Evolutionary conservation across 2,113 vertebrate species (phyloP), one percentile per base, ranked within the genome.

Genomic region (Myodes glareolus): DNA sequence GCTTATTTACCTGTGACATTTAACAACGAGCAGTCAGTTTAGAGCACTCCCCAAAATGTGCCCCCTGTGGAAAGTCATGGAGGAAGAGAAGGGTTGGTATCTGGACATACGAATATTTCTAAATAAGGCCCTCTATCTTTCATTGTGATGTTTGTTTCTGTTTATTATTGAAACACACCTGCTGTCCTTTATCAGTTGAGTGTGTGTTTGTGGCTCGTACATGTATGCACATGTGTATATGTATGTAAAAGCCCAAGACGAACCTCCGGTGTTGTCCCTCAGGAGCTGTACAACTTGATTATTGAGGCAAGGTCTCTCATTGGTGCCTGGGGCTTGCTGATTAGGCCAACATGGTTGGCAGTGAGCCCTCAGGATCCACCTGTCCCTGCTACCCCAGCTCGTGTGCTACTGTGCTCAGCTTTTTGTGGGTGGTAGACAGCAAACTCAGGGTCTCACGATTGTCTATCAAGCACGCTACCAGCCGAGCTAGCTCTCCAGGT

Each of bases 121-220:
- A 91, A 93, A 90, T 78, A 81, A 87, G 88, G 29, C 76, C 12
- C 31, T 70, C 42, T 80, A 36, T 70, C 42, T 80, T 78, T 82
- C 52, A 55, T 21, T 76, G 67, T 50, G 27, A 92, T 45, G 29
- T 36, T 39, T 61, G 21, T 85, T 94, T n/a, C 31, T 67, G 39
- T 45, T 92, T 87, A 45, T 94, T 86, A 77, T 86, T 93, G 67
- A 76, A 94, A 92, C 70, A 45, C 12, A 82, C 11, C 47, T 31
- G 39, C 25, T 65, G 5, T 80, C 67, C 36, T 70, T 17, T 88
- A 88, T 73, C 58, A 90, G 7, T 55, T 76, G 19, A 52, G n/a
- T 58, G 3, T 55, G 76, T 55, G 8, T n/a, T 0, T 55, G 78
- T 81, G 19, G n/a, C n/a, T 36, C 0, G 0, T 9, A 27, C 16